These are phyloP conservation scores for Eretmodus cyanostictus DNA, from an alignment of 2,113 vertebrate species.

Conservation along the genomic window DNA sequence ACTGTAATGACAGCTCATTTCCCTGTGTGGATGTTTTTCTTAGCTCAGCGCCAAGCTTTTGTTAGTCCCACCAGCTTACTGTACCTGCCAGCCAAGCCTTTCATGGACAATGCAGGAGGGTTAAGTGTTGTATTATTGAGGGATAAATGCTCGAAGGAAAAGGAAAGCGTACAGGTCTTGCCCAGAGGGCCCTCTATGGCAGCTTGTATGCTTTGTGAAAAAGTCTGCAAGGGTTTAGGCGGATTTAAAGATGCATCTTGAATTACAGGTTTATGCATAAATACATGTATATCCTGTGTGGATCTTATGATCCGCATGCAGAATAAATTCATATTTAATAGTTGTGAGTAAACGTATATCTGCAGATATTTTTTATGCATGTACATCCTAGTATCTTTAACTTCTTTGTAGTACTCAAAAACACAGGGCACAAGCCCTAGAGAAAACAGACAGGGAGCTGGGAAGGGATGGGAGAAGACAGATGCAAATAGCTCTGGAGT, in stretches of 20 bases:
- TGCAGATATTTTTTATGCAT: background rate
- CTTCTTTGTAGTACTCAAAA: background rate
- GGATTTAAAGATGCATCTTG: constrained; percentile 37
- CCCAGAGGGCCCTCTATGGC: constrained; percentile 45
- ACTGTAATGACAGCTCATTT: constrained; percentile 69
- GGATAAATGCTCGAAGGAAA: constrained; percentile 43
- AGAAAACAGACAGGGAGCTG: background rate
- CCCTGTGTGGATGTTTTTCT: constrained; percentile 57
- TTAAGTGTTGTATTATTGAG: constrained; percentile 70
- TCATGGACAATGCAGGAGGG: constrained; percentile 51
- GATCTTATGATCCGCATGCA: background rate
- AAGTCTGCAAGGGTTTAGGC: constrained; percentile 14
- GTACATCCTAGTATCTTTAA: background rate
- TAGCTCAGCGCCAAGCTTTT: constrained; percentile 39
- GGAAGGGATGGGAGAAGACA: background rate
- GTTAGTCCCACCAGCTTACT: constrained; percentile 48
- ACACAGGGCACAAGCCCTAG: background rate
- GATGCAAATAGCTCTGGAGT: constrained; percentile 51
- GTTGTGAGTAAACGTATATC: background rate
- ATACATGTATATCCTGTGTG: background rate
- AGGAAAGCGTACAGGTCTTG: constrained; percentile 46
- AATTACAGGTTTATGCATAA: constrained; percentile 11
- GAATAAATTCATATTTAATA: background rate
- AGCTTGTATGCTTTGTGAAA: constrained; percentile 42
- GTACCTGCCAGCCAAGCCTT: constrained; percentile 58